phyloP scores from a whole-genome alignment of 2,113 vertebrate species.

The Mormyrus lacerda region DNA sequence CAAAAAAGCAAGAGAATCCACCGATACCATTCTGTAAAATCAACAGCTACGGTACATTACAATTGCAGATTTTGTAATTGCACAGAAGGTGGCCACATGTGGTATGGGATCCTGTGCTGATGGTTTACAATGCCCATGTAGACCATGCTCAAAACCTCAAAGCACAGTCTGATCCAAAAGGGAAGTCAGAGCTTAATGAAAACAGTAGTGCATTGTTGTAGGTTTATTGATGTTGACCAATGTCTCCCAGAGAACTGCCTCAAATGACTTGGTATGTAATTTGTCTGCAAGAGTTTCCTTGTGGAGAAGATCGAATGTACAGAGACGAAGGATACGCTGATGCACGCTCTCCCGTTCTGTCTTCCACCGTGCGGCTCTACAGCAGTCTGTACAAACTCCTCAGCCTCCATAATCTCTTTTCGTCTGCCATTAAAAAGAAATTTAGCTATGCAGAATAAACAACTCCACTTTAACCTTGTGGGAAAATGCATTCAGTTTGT shows the following conservation, averaged over 20 bases:
- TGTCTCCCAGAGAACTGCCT: background rate
- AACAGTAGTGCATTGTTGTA: background rate
- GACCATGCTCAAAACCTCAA: background rate
- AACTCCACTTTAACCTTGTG: background rate
- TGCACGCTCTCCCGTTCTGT: background rate
- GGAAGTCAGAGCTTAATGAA: background rate
- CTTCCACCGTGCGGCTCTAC: background rate
- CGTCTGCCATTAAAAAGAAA: background rate
- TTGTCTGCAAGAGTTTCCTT: background rate
- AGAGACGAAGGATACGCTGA: background rate
- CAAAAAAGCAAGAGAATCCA: conserved; percentile 2
- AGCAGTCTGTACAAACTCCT: too few species aligned
- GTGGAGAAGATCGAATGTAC: background rate
- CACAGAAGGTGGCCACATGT: background rate
- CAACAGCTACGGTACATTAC: background rate
- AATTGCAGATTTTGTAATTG: background rate
- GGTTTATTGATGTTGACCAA: background rate
- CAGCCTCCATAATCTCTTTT: background rate
- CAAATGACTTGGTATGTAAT: background rate
- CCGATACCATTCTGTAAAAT: background rate
- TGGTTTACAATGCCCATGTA: conserved; percentile 1
- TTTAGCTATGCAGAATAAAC: background rate
- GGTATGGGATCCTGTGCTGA: background rate
- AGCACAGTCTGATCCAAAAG: background rate
- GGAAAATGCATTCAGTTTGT: background rate